Conservation (phyloP, 2,113 vertebrate species). For the Lepus americanus region DNA sequence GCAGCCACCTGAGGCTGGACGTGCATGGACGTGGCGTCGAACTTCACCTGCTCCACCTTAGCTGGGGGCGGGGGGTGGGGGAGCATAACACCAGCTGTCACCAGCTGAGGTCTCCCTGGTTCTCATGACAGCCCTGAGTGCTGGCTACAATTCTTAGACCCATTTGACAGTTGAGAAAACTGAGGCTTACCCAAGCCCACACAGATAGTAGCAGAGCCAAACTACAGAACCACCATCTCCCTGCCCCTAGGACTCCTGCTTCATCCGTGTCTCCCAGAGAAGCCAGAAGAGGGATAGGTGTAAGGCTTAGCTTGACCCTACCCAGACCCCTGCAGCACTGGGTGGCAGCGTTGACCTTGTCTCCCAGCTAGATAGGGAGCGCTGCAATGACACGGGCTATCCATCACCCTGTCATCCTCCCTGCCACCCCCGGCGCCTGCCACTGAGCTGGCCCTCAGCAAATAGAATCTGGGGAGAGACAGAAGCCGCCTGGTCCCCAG, state of each 20-base stretch:
- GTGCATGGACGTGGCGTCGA: slow-evolving; percentile 90
- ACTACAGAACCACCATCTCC: neutral
- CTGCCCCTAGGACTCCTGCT: neutral
- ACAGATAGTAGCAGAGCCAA: neutral
- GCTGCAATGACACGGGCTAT: neutral
- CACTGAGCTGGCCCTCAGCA: neutral
- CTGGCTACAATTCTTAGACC: neutral
- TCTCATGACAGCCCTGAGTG: neutral
- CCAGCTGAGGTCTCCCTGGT: neutral
- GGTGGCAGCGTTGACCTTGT: neutral
- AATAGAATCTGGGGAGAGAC: neutral
- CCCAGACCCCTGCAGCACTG: neutral
- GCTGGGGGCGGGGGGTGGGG: slow-evolving; percentile 80
- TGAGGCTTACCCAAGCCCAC: neutral
- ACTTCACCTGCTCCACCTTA: slow-evolving; percentile 94
- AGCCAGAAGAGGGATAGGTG: neutral
- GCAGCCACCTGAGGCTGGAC: slow-evolving; percentile 91
- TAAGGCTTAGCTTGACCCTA: no score
- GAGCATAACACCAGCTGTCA: neutral
- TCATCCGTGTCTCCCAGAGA: neutral
- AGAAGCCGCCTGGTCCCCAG: neutral
- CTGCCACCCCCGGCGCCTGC: neutral
- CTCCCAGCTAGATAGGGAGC: neutral
- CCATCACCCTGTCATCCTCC: neutral
- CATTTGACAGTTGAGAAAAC: slow-evolving; percentile 2